These are phyloP conservation scores for Edolisoma coerulescens DNA, from an alignment of 2,113 vertebrate genomes.

Conservation along the genomic window DNA sequence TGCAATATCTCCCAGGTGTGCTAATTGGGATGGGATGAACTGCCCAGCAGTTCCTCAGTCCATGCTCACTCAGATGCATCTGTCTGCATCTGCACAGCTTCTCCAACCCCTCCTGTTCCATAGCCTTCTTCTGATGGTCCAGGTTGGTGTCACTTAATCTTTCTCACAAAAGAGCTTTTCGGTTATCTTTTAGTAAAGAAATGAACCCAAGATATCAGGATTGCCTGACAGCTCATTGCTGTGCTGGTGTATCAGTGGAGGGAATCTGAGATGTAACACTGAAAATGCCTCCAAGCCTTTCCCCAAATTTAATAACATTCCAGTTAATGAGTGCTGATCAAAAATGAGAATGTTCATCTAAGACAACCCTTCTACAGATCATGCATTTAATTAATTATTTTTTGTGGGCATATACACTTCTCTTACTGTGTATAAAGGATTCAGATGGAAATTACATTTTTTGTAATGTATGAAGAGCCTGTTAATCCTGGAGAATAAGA, in stretches of 20 bases:
- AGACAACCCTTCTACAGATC: background rate
- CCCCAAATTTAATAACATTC: background rate
- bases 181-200: constrained; percentile 39
- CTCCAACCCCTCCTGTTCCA: background rate
- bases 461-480: background rate
- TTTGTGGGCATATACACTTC: background rate
- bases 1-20: background rate
- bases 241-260: background rate
- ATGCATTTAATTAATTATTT: background rate
- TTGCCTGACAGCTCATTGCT: constrained; percentile 46
- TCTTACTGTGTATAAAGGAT: background rate
- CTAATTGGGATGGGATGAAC: background rate
- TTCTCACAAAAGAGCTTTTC: background rate
- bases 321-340: background rate
- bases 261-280: constrained; percentile 31
- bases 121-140: background rate
- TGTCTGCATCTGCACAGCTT: background rate
- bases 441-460: background rate
- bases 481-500: background rate
- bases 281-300: constrained; percentile 63
- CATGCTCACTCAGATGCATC: too few relatives aligned
- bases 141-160: background rate
- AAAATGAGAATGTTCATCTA: background rate
- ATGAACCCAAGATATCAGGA: constrained; percentile 42
- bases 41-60: background rate